Base-by-base conservation (phyloP, 2,113 vertebrate genomes). In the Pteropus alecto region DNA sequence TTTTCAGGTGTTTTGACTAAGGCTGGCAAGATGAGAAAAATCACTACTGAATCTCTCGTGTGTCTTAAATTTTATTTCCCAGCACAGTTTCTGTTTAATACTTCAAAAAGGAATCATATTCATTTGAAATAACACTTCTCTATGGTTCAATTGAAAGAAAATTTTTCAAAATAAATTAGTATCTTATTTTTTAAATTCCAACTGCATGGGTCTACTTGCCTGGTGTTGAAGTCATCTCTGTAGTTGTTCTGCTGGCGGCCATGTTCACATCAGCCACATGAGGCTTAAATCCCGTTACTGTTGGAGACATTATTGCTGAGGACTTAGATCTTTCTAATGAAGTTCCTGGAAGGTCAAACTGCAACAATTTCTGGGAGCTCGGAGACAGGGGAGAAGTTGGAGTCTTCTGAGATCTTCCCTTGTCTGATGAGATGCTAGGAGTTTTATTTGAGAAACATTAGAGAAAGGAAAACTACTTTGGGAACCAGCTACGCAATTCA, bases 391-490 rank as follows among this genome's bases (percentile, higher is more conserved):
- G 98, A 90, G 98, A 98, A 96, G 95, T 85, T 0, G 98, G 91
- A 5, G 98, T 99, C 96, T 97, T 98, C 95, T 98, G 98, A 48
- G 98, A 98, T 96, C 95, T 98, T 97, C 98, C 97, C 70, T 98
- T 98, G 70, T 99, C 99, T 84, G 98, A 97, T 26, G 91, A 98
- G 90, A 98, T 97, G 98, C 99, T 99, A 96, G 61, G 19, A 85
- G 38, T 95, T 96, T 97, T 76, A n/a, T 93, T 95, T 85, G 46
- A 97, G 71, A 92, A 96, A 35, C 11, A 96, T 67, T 19, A 95
- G 19, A 92, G 93, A 87, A 61, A 58, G 71, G 35, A 98, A 86
- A 88, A 7, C 61, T 63, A 95, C 15, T 93, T 87, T 30, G 16
- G 88, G 73, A 46, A 58, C 0, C 24, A 87, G 51, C 2, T 56